Percentiles rank a stretch among this genome's conserved stretches.
Conservation (phyloP, 2,888 invertebrate species). For the Rosalia funebris region DNA sequence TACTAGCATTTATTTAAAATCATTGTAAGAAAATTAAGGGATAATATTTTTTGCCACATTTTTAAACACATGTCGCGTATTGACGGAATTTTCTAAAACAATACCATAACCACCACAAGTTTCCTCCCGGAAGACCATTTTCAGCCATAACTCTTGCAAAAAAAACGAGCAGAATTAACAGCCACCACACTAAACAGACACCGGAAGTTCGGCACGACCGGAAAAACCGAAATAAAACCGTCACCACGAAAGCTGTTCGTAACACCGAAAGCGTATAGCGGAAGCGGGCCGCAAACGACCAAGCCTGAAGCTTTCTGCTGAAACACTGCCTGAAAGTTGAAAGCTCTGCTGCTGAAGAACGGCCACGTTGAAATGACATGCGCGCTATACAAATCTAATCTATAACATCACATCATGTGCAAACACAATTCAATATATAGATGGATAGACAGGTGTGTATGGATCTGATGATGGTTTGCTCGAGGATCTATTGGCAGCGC, state of each 20-base stretch:
- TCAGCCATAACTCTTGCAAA: not conserved
- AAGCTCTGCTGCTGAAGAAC: slow-evolving; percentile 51
- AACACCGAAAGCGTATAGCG: slow-evolving; percentile 23
- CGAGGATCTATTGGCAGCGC: not conserved
- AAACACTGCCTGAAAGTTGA: slow-evolving; percentile 43
- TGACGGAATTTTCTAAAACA: not conserved
- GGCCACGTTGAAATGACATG: slow-evolving; percentile 57
- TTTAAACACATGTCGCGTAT: no score
- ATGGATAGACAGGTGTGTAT: slow-evolving; percentile 43
- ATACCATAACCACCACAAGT: not conserved
- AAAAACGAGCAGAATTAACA: not conserved
- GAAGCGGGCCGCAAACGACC: slow-evolving; percentile 44
- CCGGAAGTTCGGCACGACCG: slow-evolving; percentile 20
- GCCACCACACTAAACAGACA: slow-evolving; percentile 19
- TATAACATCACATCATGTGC: slow-evolving; percentile 61
- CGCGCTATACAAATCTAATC: slow-evolving; percentile 62
- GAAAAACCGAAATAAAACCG: not conserved
- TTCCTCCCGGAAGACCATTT: not conserved
- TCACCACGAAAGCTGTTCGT: slow-evolving; percentile 11
- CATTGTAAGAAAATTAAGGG: no score
- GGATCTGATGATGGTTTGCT: slow-evolving; percentile 29
- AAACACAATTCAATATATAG: slow-evolving; percentile 51
- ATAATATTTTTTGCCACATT: no score
- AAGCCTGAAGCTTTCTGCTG: slow-evolving; percentile 59
- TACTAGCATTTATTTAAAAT: no score